Evolutionary conservation across 2,113 vertebrate species (phyloP), one percentile per base, ranked within the genome.

Genomic region (Anolis carolinensis): DNA sequence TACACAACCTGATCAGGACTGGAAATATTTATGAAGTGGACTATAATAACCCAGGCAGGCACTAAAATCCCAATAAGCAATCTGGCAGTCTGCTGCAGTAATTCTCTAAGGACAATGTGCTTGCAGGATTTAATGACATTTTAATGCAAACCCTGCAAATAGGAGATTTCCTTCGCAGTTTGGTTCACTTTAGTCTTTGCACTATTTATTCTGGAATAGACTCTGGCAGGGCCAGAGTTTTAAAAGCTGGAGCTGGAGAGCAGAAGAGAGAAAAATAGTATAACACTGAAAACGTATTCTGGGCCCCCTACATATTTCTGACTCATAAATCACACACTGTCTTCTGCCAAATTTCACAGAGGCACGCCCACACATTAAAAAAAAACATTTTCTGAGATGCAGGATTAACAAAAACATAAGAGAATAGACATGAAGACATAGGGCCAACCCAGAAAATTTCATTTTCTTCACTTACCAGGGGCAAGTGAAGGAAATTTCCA

Each of bases 1-100:
- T 13, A 59, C 14, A 59, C 36, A 55, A 65, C 76, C 73, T 84
- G 81, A 91, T 39, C 86, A 81, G 85, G 80, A 21, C 50, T 77
- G 81, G 79, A 70, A 79, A 91, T 90, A 90, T 90, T 91, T 88
- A 86, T 59, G 89, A 88, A 89, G 92, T 83, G 84, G 83, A 87
- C 70, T 1, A 78, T 92, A 90, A 81, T 92, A 90, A 93, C 78
- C 79, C 11, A 70, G 79, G 62, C 74, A 62, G 30, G 50, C 59
- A 44, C 87, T 88, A 79, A 88, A 92, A 93, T 86, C 86, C 88
- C 84, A 62, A 48, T 76, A 91, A 52, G 5, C n/a, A 91, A 5
- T 87, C 11, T 90, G 52, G 84, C 83, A 91, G 86, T 36, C 34
- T 30, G 55, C 23, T 52, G 81, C 4, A 88, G 25, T 52, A 78